Evolutionary conservation across 1,140 invertebrate genomes (phyloP).

Genomic region (Belonocnema kinseyi): DNA sequence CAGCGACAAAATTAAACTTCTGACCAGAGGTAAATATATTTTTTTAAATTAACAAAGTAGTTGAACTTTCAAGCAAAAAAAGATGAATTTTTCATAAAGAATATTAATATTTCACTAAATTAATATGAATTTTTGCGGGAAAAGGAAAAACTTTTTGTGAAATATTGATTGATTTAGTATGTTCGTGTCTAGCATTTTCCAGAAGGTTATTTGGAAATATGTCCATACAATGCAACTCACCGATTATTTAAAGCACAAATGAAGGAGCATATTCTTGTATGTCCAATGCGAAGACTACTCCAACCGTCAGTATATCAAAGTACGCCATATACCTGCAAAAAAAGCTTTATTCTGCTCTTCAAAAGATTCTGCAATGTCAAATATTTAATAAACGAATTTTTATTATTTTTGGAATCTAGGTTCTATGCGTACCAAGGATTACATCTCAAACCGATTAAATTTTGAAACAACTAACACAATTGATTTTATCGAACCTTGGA

Average conservation of each 20-base stretch:
- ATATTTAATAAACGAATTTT: too few species aligned
- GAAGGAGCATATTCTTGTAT: conserved; percentile 55
- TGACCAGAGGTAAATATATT: too few species aligned
- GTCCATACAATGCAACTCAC: conserved; percentile 68
- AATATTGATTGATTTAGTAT: conserved; percentile 24
- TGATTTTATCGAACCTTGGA: conserved; percentile 10
- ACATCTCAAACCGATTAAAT: too few species aligned
- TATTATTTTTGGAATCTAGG: neutral
- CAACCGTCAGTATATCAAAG: neutral
- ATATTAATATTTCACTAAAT: too few species aligned
- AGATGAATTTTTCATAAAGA: too few species aligned
- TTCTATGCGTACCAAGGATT: neutral
- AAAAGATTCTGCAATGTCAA: too few species aligned
- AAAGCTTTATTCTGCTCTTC: neutral
- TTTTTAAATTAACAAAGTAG: too few species aligned
- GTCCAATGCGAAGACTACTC: conserved; percentile 42
- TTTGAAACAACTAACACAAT: neutral
- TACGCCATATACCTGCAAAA: neutral
- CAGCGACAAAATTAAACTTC: too few species aligned
- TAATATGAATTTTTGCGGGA: too few species aligned
- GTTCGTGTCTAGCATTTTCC: conserved; percentile 62
- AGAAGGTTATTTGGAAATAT: conserved; percentile 60
- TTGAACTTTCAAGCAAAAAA: too few species aligned
- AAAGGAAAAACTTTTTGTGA: neutral
- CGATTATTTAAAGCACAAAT: conserved; percentile 60